Evolutionary conservation across 2,797 vertebrate species (phyloP).

Genomic region (Poliocrania exsul): DNA sequence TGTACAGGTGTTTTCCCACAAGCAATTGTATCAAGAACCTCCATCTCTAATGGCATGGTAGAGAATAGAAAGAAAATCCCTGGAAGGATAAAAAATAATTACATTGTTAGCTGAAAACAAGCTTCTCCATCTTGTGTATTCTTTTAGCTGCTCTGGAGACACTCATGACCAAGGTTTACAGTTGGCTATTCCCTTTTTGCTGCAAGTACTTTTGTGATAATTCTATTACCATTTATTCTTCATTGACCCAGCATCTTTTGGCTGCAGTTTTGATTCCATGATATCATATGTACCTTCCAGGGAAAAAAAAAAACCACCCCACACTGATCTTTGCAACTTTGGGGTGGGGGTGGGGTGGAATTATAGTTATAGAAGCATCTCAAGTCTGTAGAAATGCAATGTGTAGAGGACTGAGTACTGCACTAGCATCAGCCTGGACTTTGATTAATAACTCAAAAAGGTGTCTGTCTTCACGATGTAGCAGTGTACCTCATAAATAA

Average conservation of each 20-base stretch:
- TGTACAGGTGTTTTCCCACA: not conserved
- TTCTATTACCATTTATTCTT: not conserved
- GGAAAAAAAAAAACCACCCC: not conserved
- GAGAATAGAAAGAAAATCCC: not conserved
- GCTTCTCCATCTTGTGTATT: not conserved
- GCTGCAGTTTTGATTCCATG: not conserved
- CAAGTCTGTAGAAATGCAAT: not conserved
- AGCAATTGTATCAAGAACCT: not conserved
- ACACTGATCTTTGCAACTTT: not conserved
- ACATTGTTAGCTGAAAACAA: not conserved
- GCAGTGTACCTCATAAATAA: constrained; percentile 55
- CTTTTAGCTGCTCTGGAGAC: not conserved
- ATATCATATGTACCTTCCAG: not conserved
- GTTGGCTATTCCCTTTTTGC: not conserved
- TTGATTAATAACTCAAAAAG: constrained; percentile 58
- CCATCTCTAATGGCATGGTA: not conserved
- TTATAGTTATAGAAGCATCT: not conserved
- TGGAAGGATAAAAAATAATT: not conserved
- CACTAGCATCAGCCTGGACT: not conserved
- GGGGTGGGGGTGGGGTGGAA: too few species aligned
- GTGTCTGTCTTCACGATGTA: not conserved
- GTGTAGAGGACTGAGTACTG: not conserved
- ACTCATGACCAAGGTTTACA: not conserved
- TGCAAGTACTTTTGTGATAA: not conserved
- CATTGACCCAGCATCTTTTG: not conserved